Conservation (phyloP, 2,113 vertebrate genomes). For the Dolichotis patagonum region DNA sequence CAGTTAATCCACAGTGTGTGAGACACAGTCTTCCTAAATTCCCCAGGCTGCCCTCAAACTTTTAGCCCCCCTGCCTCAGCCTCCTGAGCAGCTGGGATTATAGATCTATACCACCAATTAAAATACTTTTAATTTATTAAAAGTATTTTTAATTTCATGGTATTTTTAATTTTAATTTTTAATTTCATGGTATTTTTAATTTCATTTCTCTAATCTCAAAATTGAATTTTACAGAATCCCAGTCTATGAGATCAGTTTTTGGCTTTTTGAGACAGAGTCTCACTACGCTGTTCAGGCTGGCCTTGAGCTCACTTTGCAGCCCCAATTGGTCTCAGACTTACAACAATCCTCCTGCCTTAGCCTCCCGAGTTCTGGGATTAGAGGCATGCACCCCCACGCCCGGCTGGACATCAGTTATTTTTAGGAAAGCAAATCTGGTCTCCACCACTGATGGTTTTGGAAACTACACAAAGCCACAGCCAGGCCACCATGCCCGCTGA, state of each 20-base stretch:
- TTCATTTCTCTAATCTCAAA: not conserved
- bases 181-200: not conserved
- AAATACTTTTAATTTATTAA: too few species aligned
- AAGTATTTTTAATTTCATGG: conserved; percentile 2
- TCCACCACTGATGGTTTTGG: not conserved
- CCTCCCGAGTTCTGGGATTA: too few species aligned
- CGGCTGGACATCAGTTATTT: not conserved
- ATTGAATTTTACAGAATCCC: conserved; percentile 18
- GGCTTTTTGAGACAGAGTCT: too few species aligned
- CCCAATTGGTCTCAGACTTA: too few species aligned
- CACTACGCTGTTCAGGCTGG: too few species aligned
- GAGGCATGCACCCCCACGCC: too few species aligned
- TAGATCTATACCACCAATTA: not conserved
- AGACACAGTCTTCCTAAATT: not conserved
- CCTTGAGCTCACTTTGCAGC: too few species aligned
- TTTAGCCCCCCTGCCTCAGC: not conserved
- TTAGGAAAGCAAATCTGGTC: not conserved
- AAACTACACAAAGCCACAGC: not conserved
- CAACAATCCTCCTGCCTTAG: too few species aligned
- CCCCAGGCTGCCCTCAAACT: not conserved
- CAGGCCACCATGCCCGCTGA: not conserved
- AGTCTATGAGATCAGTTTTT: not conserved
- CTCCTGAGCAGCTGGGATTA: not conserved
- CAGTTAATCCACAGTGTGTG: not conserved
- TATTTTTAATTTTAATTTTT: conserved; percentile 41